Evolutionary conservation across 2,113 vertebrate genomes (phyloP), one percentile per base, ranked within the genome.

Genomic region (Spilogale gracilis): DNA sequence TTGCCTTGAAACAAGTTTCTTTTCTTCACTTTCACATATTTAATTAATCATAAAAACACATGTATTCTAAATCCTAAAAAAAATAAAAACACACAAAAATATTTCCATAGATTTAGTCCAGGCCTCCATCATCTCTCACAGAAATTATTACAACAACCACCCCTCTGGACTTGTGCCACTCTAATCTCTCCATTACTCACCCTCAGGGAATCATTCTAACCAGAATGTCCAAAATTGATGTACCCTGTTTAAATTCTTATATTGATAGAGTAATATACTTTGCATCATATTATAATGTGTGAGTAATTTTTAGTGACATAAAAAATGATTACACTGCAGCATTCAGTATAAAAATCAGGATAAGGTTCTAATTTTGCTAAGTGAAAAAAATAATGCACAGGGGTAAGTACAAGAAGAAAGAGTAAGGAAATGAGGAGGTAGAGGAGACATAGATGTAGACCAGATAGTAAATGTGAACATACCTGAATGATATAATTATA

Each of bases 261-360:
- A 48, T 50, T 74, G 81, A 43, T 13, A 58, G 20, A 89, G 80
- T 50, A 85, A 82, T 67, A 79, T 52, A 82, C 80, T 67, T 94
- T 4, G 45, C 11, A 52, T 85, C n/a, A 52, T 45, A 43, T 83
- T 85, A 58, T 20, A 89, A 82, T 12, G 12, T 32, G 11, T 71
- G 58, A 78, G 4, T 81, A 52, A 58, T 48, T 50, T 80, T 50
- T 50, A 80, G 32, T 45, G 6, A 45, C 27, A 63, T 7, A 50
- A 76, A 25, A 83, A 67, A n/a, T 71, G 4, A 95, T 17, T 18
- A 45, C 17, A 18, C 8, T n/a, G 32, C 12, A 52, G 8, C 6
- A 95, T 50, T 89, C 54, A 43, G 13, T 61, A 74, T 73, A 90
- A 92, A 95, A 87, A 86, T 92, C 20, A 92, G 2, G 13, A 71